phyloP scores from a whole-genome alignment of 2,113 vertebrate species.

The Bubo blakistoni region DNA sequence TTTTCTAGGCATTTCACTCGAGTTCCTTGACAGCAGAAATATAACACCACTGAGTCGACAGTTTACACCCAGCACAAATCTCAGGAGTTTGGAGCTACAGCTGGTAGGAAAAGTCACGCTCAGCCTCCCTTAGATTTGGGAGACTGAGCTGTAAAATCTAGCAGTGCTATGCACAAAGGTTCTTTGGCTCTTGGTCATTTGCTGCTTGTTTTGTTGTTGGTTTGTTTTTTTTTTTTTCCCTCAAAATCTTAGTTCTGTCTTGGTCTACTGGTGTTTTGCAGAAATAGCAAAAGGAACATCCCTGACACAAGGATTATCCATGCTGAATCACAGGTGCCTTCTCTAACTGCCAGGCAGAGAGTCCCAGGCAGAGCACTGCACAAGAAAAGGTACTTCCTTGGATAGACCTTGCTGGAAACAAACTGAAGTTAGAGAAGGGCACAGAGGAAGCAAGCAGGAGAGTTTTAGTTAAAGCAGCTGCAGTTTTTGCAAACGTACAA shows the following conservation, averaged over 20 bases:
- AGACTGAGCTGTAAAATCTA: background rate
- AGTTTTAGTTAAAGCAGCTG: background rate
- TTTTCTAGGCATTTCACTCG: background rate
- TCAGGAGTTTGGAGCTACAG: background rate
- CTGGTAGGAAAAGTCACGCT: background rate
- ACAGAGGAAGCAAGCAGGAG: background rate
- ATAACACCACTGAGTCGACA: accelerated
- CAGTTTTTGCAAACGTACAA: background rate
- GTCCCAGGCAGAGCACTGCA: background rate
- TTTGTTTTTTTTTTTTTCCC: too few species aligned
- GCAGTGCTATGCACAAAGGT: background rate
- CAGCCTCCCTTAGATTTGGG: background rate
- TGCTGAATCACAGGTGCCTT: background rate
- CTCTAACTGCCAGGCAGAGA: background rate
- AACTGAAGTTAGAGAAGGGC: background rate
- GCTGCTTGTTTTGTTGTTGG: too few species aligned
- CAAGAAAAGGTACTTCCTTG: background rate
- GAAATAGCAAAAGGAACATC: background rate
- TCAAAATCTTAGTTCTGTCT: background rate
- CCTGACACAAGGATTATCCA: background rate
- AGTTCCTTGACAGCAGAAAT: background rate
- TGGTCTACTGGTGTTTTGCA: background rate
- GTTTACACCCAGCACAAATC: background rate
- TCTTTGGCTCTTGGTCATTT: background rate
- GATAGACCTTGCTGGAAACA: background rate